These are phyloP conservation scores for Erinaceus europaeus DNA, from an alignment of 2,113 vertebrate genomes.

Conservation along the genomic window DNA sequence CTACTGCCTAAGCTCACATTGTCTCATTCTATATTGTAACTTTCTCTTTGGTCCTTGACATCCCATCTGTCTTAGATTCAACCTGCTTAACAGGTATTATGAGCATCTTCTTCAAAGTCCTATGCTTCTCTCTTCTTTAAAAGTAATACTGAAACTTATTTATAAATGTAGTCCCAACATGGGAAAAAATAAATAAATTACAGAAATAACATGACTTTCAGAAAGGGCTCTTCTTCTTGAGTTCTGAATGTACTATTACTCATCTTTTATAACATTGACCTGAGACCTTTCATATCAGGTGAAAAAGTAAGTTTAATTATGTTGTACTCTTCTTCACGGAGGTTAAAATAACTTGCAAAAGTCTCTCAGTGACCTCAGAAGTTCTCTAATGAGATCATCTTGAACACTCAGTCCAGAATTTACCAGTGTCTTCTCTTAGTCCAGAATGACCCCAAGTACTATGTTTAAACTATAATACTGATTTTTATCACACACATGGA, in stretches of 20 bases:
- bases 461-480: conserved; percentile 16
- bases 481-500: conserved; percentile 24
- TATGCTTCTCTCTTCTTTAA: neutral
- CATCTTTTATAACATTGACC: neutral
- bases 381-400: neutral
- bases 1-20: neutral
- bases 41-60: neutral
- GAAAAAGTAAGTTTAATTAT: neutral
- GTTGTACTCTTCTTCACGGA: neutral
- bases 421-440: conserved; percentile 14
- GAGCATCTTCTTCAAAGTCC: neutral
- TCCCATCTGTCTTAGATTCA: neutral
- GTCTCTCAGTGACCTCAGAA: neutral
- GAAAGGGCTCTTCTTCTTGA: neutral
- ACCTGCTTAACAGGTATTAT: neutral
- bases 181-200: neutral
- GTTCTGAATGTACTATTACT: neutral
- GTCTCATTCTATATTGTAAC: neutral
- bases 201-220: conserved; percentile 12
- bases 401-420: conserved; percentile 2
- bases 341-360: conserved; percentile 24
- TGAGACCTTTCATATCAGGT: neutral
- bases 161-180: neutral
- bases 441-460: conserved; percentile 15
- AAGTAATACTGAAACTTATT: neutral